These are phyloP conservation scores for Poliocrania exsul DNA, from an alignment of 2,797 vertebrate species.

Conservation along the genomic window DNA sequence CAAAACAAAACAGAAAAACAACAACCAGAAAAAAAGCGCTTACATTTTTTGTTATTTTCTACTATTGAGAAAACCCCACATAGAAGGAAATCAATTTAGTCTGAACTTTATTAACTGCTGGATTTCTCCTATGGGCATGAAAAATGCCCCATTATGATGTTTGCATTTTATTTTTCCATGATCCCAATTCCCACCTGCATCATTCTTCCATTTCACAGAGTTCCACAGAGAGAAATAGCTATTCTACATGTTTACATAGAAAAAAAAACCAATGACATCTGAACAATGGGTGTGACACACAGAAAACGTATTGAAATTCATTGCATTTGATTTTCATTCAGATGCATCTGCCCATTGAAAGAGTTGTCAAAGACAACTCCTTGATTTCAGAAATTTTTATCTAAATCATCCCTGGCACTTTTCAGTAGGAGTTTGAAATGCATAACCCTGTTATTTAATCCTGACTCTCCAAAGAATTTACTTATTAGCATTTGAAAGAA, in stretches of 20 bases:
- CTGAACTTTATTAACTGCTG: background rate
- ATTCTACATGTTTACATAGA: background rate
- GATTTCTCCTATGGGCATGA: background rate
- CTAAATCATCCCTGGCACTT: background rate
- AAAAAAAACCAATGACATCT: background rate
- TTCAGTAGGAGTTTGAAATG: background rate
- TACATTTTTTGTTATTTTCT: background rate
- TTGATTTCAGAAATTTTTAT: constrained; percentile 1
- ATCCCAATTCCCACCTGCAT: background rate
- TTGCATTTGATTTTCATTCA: constrained; percentile 13
- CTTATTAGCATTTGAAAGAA: constrained; percentile 26
- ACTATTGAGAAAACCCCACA: background rate
- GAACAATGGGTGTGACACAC: background rate
- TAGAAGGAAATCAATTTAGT: background rate
- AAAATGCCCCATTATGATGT: background rate
- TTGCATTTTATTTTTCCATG: background rate
- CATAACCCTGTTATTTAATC: background rate
- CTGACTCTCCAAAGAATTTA: background rate
- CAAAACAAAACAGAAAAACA: background rate
- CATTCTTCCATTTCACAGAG: background rate
- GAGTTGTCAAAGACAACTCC: background rate
- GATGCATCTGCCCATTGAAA: background rate
- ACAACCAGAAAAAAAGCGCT: fast-evolving
- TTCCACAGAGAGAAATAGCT: background rate
- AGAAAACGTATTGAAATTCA: background rate